A percentile compares a stretch with the other conserved stretches of the same genome.
These are phyloP conservation scores for Alexandromys fortis DNA, from an alignment of 2,113 vertebrate genomes.

Conservation along the genomic window DNA sequence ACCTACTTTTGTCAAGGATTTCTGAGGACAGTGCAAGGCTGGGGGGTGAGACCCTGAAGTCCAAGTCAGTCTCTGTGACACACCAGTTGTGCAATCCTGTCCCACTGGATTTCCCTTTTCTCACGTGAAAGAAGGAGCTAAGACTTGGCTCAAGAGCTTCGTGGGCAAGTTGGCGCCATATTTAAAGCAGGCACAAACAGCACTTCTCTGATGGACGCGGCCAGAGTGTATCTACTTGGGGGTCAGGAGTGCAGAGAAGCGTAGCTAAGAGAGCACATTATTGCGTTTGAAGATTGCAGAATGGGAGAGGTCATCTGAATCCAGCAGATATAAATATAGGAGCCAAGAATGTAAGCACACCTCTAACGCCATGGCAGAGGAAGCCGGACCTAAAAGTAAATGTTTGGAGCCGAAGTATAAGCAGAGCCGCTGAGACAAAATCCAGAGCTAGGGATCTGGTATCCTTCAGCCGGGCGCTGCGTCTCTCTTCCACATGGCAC, in stretches of 20 bases:
- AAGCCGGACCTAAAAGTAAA: constrained; percentile 34
- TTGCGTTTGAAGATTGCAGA: constrained; percentile 13
- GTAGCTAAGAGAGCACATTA: not conserved
- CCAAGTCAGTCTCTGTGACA: not conserved
- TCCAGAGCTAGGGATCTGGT: not conserved
- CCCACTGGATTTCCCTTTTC: not conserved
- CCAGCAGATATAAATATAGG: constrained; percentile 52
- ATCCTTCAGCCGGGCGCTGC: not conserved
- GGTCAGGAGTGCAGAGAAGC: not conserved
- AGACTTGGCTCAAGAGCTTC: not conserved
- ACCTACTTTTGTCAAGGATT: not conserved
- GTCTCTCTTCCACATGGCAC: not conserved
- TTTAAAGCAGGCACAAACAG: not conserved
- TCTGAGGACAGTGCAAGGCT: not conserved
- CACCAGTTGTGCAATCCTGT: not conserved
- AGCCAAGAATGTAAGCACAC: constrained; percentile 51
- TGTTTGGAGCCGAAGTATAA: not conserved
- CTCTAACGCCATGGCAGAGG: constrained; percentile 15
- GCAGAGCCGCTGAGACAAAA: not conserved
- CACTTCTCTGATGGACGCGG: not conserved
- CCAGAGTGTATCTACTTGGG: too few relatives aligned
- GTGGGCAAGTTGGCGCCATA: not conserved
- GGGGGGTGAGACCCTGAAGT: not conserved
- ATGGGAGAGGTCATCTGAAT: constrained; percentile 36
- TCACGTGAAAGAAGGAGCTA: not conserved